Evolutionary conservation across 2,113 vertebrate species (phyloP), one percentile per base, ranked within the genome.

Genomic region (Boleophthalmus pectinirostris): DNA sequence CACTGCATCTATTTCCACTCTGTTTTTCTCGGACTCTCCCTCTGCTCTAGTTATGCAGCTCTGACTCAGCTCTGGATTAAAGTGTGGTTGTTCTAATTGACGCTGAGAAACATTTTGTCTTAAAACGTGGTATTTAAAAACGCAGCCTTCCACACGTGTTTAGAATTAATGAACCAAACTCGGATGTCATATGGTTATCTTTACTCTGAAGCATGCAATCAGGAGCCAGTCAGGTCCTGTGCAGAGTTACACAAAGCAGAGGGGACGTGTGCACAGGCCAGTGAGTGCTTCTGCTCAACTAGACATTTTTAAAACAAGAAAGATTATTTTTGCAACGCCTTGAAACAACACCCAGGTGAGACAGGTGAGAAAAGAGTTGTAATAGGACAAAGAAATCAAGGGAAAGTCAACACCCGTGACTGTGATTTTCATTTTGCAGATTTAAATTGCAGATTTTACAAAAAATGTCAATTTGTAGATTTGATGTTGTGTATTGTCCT

Each of bases 161-260:
- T 84, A 82, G 82, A 88, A 91, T 92, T 87, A 92, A 91, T 92
- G 75, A 89, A 82, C 81, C 85, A 82, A 83, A 85, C 87, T 89
- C 79, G 85, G 85, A 91, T 92, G 92, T 93, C 90, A 90, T 88
- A 88, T 93, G 93, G 90, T 92, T 92, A 92, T 92, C 92, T 92
- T 93, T 88, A 91, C 84, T 88, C 87, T 79, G 85, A 84, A 76
- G 74, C 86, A 87, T 88, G 89, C 90, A 93, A 93, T 92, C 90
- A 92, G 91, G 85, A 85, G 87, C 83, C 77, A 82, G 90, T 82
- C 91, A 85, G 20, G 86, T 79, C 83, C 66, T 84, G 78, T 78
- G 75, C 79, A 70, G 53, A 65, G 86, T 86, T 87, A 88, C 87
- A 88, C 82, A 89, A 80, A 85, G 78, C 92, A 92, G 92, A 76